Evolutionary conservation across 2,888 invertebrate genomes (phyloP).

Genomic region (Diploptera punctata): DNA sequence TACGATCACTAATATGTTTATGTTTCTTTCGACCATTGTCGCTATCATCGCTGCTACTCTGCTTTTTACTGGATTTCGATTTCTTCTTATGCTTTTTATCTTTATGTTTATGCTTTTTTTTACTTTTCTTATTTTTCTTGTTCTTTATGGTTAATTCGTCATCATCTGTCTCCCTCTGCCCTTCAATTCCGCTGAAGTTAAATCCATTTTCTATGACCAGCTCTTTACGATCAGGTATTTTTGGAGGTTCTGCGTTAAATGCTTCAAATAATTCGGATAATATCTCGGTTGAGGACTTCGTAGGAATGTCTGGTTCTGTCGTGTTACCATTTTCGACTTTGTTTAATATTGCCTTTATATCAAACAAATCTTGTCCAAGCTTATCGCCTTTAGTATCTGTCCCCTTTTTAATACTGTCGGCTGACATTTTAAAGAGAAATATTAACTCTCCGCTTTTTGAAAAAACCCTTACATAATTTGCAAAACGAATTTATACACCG

Average conservation of each 20-base stretch:
- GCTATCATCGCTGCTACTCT: slow-evolving; percentile 7
- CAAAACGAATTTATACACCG: no score
- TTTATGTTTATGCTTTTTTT: slow-evolving; percentile 50
- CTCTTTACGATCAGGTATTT: slow-evolving; percentile 50
- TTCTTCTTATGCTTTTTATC: slow-evolving; percentile 52
- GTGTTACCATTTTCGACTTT: slow-evolving; percentile 10
- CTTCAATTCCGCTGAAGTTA: no score
- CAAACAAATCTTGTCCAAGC: slow-evolving; percentile 13
- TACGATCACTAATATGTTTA: neutral
- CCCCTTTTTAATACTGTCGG: no score
- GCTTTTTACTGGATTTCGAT: slow-evolving; percentile 39
- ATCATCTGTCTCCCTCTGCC: slow-evolving; percentile 10
- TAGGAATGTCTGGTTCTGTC: slow-evolving; percentile 32
- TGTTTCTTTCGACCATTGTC: neutral
- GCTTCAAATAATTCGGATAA: slow-evolving; percentile 81
- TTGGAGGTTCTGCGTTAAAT: slow-evolving; percentile 75
- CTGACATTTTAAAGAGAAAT: no score
- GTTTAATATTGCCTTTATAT: slow-evolving; percentile 34
- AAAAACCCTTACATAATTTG: no score
- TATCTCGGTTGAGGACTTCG: slow-evolving; percentile 79
- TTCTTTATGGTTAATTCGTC: no score
- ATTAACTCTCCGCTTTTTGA: no score
- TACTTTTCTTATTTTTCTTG: slow-evolving; percentile 39
- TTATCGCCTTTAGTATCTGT: neutral
- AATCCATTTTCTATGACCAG: neutral